Evolutionary conservation across 2,113 vertebrate genomes (phyloP), one percentile per base, ranked within the genome.

Genomic region (Triplophysa rosa): DNA sequence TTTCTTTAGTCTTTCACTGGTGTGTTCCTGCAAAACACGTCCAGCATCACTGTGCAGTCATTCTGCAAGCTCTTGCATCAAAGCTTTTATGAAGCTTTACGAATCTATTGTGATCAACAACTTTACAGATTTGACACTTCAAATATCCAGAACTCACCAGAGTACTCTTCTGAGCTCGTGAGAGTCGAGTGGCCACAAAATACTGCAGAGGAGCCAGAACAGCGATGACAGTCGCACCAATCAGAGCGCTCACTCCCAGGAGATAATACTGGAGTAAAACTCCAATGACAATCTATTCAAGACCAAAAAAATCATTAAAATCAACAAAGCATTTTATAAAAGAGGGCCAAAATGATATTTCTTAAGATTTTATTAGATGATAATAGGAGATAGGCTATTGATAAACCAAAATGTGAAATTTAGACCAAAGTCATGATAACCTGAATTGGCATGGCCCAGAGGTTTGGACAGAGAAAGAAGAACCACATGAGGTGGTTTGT

Each of bases 401-500:
- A 16, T 52, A 17, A 52, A 13, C 16, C 49, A 52, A 29, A 29
- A 29, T 29, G 29, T 29, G 16, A 4, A 29, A 37, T 61, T 42
- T 17, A 70, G 45, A 26, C 6, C 17, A 26, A 16, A 16, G 1
- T 21, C 45, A 42, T 59, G 6, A 63, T 62, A 89, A 99, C 98
- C 94, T 99, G 97, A 0, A 97, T 93, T 37, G 98, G 98, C 96
- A 99, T 99, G 56, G 97, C 97, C 95, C 97, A 99, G 84, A 99
- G 93, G 87, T 99, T 99, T 56, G 98, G 97, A 83, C 96, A 98
- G 47, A 99, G 93, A 86, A 99, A 98, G 89, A 99, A 98, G 91
- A 99, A 99, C 98, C 98, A 99, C 97, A 98, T 98, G 64, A 99
- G 92, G 85, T 99, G 98, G 88, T 99, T 98, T 85, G 97, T 95